Evolutionary conservation across 2,888 invertebrate genomes (phyloP).

Genomic region (Ditula angustiorana): DNA sequence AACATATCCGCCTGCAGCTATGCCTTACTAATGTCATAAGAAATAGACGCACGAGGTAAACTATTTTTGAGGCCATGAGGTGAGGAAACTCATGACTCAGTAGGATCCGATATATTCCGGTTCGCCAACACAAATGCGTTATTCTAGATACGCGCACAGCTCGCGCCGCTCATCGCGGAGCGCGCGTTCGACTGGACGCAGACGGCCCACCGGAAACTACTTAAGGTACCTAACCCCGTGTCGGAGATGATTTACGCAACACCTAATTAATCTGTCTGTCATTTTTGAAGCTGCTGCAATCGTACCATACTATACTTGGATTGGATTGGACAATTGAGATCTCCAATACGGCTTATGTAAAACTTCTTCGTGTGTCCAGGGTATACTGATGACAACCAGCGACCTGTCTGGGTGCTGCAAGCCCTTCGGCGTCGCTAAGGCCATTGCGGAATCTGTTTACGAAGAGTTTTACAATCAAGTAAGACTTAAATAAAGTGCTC

Average conservation of each 20-base stretch:
- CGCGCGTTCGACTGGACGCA: slow-evolving; percentile 80
- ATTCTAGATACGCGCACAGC: slow-evolving; percentile 73
- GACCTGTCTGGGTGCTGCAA: slow-evolving; percentile 87
- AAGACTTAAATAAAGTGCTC: slow-evolving; percentile 5
- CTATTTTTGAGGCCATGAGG: too few species aligned
- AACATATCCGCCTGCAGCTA: too few species aligned
- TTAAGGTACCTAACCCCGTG: slow-evolving; percentile 77
- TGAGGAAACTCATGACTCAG: too few species aligned
- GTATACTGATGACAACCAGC: slow-evolving; percentile 85
- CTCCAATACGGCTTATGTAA: too few species aligned
- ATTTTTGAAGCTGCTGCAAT: too few species aligned
- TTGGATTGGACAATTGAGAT: too few species aligned
- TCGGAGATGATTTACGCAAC: too few species aligned
- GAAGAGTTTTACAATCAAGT: slow-evolving; percentile 84
- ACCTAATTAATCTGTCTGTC: slow-evolving; percentile 14
- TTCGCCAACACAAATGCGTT: too few species aligned
- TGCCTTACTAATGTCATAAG: too few species aligned
- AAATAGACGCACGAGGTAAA: too few species aligned
- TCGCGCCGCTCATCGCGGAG: slow-evolving; percentile 80
- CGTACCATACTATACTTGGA: too few species aligned
- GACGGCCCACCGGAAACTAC: slow-evolving; percentile 74
- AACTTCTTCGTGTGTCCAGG: slow-evolving; percentile 60
- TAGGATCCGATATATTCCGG: too few species aligned
- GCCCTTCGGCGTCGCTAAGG: slow-evolving; percentile 83
- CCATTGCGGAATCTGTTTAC: slow-evolving; percentile 82